A percentile compares a stretch with the other conserved stretches of the same genome.
Conservation (phyloP, 2,113 vertebrate species). For the Neolamprologus caudopunctatus region DNA sequence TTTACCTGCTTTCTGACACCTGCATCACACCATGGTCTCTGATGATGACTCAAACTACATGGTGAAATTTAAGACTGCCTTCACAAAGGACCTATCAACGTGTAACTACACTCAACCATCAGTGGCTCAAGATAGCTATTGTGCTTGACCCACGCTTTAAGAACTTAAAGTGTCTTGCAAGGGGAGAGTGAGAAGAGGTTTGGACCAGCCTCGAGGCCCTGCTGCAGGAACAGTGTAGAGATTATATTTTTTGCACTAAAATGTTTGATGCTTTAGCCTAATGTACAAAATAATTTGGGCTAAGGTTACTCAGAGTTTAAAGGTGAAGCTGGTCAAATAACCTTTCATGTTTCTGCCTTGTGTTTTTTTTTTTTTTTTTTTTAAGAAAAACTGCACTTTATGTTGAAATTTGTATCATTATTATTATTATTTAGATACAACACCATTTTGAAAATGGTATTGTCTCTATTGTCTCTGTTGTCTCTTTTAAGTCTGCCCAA, state of each 20-base stretch:
- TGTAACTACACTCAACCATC: background rate
- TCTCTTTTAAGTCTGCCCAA: background rate
- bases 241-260: background rate
- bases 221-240: background rate
- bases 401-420: background rate
- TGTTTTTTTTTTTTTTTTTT: background rate
- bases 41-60: background rate
- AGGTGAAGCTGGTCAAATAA: background rate
- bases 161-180: background rate
- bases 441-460: background rate
- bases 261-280: background rate
- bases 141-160: background rate
- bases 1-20: background rate
- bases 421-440: background rate
- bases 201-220: background rate
- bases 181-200: background rate
- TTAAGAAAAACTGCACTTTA: background rate
- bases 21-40: accelerated
- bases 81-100: background rate
- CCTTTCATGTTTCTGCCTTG: background rate
- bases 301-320: background rate
- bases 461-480: too few relatives aligned
- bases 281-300: background rate
- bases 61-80: background rate
- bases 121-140: background rate